These are phyloP conservation scores for Bettongia penicillata DNA, from an alignment of 2,113 vertebrate species.

Conservation along the genomic window DNA sequence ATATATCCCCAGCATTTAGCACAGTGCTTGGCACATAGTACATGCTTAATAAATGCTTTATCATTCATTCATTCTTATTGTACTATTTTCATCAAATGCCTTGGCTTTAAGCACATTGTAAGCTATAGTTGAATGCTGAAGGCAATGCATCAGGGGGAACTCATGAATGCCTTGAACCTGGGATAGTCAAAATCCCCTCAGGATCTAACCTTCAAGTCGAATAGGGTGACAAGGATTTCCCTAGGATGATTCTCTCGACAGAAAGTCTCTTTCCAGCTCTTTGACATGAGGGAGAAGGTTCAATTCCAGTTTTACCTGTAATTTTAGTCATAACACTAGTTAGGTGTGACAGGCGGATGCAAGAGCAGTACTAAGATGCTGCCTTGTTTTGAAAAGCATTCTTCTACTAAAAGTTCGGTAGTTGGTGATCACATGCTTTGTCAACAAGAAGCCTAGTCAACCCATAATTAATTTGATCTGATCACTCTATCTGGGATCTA, in stretches of 20 bases:
- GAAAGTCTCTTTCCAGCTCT: neutral
- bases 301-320: neutral
- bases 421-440: conserved; percentile 11
- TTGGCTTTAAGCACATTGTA: neutral
- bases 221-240: neutral
- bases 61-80: neutral
- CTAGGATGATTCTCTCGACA: neutral
- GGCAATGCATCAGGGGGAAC: neutral
- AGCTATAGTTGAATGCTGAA: neutral
- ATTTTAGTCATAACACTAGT: neutral
- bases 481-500: conserved; percentile 25
- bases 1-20: neutral
- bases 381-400: neutral
- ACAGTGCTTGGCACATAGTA: neutral
- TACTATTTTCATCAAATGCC: neutral
- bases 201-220: neutral
- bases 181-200: neutral
- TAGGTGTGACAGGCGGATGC: neutral
- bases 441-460: neutral
- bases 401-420: neutral
- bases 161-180: neutral
- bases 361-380: neutral
- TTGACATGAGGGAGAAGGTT: neutral
- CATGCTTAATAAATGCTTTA: neutral
- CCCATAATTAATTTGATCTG: conserved; percentile 49